Evolutionary conservation across 2,888 invertebrate genomes (phyloP), one percentile per base, ranked within the genome.

Genomic region (Crematogaster levior): DNA sequence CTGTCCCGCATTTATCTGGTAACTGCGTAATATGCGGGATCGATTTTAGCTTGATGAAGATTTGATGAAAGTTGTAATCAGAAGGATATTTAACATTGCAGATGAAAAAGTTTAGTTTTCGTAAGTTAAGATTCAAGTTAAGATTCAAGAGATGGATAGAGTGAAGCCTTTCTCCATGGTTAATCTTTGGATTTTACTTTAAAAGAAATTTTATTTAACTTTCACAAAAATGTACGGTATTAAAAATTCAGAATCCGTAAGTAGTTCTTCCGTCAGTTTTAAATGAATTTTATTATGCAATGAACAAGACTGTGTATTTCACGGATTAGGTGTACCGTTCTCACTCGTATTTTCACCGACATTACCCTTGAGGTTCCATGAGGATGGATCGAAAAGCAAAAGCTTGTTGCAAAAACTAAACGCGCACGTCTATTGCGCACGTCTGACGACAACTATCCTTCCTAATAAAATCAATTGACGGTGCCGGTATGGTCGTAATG

Each of bases 381-480:
- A 6, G 10, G n/a, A 37, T 12, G 34, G 24, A 46, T 79, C 37
- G 70, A 34, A 46, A 79, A 70, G 56, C 56, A 34, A 46, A 79
- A 70, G 56, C 56, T 34, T 40, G 10, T 43, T 18, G 46, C 30
- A 46, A 80, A 46, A 73, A 61, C 60, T 61, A 80, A 48, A 61
- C 51, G 27, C 27, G 56, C n/a, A 58, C 56, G 53, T 66, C 68
- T 43, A 53, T 40, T 24, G 53, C 68, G 56, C 68, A 77, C 53
- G 77, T 68, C 70, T 79, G 77, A 79, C 77, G 77, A 58, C 74
- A 75, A 46, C 77, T 88, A 80, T 86, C 63, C 79, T 81, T n/a
- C 60, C 56, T 85, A 86, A 86, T 82, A 84, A 82, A 56, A 72
- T 72, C 77, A 81, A 83, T 83, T 70, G 81, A 51, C 66, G 84